A percentile compares a stretch with the other conserved stretches of the same genome.
phyloP scores from a whole-genome alignment of 2,113 vertebrate genomes.

The Corythornis madagascariensis region DNA sequence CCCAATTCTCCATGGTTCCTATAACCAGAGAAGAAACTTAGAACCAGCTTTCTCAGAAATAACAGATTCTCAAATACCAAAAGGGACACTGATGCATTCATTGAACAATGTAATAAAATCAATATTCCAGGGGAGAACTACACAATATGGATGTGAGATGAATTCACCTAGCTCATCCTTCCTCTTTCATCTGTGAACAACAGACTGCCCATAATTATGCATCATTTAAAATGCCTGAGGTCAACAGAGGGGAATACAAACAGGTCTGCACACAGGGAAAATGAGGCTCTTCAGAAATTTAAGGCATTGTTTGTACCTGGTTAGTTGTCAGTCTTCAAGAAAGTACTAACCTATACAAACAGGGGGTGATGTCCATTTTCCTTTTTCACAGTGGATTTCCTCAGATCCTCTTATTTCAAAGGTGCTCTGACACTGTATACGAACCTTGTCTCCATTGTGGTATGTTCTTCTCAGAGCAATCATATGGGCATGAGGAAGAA shows the following conservation, averaged over 20 bases:
- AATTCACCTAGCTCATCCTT: neutral
- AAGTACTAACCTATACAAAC: slow-evolving; percentile 68
- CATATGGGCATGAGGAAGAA: slow-evolving; percentile 38
- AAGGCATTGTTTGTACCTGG: neutral
- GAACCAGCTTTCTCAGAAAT: neutral
- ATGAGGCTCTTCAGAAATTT: neutral
- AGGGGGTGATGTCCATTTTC: slow-evolving; percentile 77
- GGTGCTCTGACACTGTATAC: slow-evolving; percentile 47
- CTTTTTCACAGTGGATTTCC: slow-evolving; percentile 73
- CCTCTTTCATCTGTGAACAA: neutral
- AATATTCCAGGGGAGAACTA: neutral
- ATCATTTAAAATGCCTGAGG: too few relatives aligned
- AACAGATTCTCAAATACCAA: neutral
- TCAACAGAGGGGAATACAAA: neutral
- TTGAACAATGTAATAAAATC: neutral
- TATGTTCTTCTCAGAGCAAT: neutral
- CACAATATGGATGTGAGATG: neutral
- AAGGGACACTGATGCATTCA: neutral
- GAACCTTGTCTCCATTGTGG: slow-evolving; percentile 61
- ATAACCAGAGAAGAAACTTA: neutral
- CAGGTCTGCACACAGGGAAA: neutral
- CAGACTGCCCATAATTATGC: fast-evolving
- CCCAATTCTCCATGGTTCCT: slow-evolving; percentile 42
- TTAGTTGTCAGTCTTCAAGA: neutral
- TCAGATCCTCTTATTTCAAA: slow-evolving; percentile 51